Evolutionary conservation across 2,797 vertebrate genomes (phyloP).

Genomic region (Otolemur crassicaudatus): DNA sequence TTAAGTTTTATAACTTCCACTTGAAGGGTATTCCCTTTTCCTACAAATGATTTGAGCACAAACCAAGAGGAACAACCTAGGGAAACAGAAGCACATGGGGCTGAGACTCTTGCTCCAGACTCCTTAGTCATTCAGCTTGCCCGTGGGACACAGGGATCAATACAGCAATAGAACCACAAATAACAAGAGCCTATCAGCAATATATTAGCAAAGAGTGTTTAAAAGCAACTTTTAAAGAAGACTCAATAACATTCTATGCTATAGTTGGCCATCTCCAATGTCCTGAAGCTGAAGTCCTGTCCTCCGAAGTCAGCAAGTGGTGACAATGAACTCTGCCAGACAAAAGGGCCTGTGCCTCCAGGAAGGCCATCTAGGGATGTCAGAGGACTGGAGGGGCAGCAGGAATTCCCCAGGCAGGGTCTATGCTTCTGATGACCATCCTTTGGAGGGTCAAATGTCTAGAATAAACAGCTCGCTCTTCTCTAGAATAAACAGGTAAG

Average conservation of each 20-base stretch:
- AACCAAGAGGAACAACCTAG: not conserved
- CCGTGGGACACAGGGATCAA: not conserved
- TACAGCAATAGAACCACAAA: constrained; percentile 49
- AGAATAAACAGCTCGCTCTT: not conserved
- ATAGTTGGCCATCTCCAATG: not conserved
- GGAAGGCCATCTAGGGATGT: not conserved
- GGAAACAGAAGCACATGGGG: not conserved
- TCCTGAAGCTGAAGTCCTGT: not conserved
- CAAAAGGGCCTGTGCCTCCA: not conserved
- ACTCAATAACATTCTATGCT: constrained; percentile 4
- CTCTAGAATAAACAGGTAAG: not conserved
- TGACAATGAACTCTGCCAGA: not conserved
- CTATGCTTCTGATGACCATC: not conserved
- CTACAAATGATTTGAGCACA: not conserved
- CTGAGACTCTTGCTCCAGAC: not conserved
- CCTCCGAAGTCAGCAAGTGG: not conserved
- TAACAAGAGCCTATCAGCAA: constrained; percentile 26
- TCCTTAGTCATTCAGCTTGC: not conserved
- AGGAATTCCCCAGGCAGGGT: not conserved
- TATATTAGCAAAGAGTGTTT: constrained; percentile 45
- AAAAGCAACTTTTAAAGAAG: constrained; percentile 59
- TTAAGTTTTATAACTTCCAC: not conserved
- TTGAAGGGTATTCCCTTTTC: not conserved
- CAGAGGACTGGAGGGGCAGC: not conserved
- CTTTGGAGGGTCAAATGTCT: not conserved